Evolutionary conservation across 1,140 invertebrate genomes (phyloP), one percentile per base, ranked within the genome.

Genomic region (Bombus waltoni): DNA sequence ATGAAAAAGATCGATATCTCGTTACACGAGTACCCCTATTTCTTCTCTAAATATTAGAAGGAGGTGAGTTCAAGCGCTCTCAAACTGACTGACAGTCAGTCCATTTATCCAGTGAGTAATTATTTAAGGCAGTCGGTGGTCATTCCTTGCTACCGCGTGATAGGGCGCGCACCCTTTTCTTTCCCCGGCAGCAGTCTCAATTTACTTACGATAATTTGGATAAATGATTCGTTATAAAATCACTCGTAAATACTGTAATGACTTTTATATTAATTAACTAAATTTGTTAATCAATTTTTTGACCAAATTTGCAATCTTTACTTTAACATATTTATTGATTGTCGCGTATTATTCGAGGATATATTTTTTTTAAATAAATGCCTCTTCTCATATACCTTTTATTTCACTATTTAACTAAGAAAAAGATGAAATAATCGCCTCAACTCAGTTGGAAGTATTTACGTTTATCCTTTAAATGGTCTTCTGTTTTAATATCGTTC

Each of bases 81-180:
- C 74, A 62, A 82, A 32, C 28, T 85, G 73, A 71, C 85, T 85
- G 66, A 85, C 72, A 87, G 57, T 38, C 71, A 68, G 65, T 88
- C 76, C 74, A 78, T 68, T 65, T 74, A 87, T 84, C 86, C 47
- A 74, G 73, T 73, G 38, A 87, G 78, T 81, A 85, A 92, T 91
- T 91, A 91, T 92, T 92, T 83, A 90, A 74, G 72, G 15, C 40
- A 68, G 71, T 66, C 70, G 68, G 59, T 90, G 83, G 88, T 86
- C 84, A 90, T 87, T 87, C 70, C 62, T 76, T 62, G 75, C 40
- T 79, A 57, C 82, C 85, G 90, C 91, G 91, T 92, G 91, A 92
- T 92, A 92, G 91, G 85, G 83, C 90, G 87, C 86, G 74, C 40
- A 81, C 62, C 77, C 70, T 47, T 57, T 40, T 9, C 28, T 68